These are phyloP conservation scores for Caenorhabditis sp. DNA, from an alignment of 2,888 invertebrate genomes.

Conservation along the genomic window DNA sequence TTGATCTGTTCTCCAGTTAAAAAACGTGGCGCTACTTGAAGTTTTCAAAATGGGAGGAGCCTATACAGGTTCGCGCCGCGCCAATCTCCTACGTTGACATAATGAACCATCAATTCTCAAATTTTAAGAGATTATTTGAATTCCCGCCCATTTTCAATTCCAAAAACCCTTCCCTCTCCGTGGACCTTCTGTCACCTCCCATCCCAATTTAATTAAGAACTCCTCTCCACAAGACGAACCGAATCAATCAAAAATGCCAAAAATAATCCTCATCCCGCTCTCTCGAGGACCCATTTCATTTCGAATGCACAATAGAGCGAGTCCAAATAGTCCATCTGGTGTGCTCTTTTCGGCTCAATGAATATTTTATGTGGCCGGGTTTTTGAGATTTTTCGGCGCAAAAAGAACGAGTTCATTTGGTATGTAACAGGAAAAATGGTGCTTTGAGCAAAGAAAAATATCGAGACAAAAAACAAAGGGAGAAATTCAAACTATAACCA, in stretches of 20 bases:
- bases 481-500: slow-evolving; percentile 10
- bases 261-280: slow-evolving; percentile 22
- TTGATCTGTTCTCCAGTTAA: too few relatives aligned
- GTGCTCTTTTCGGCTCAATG: slow-evolving; percentile 18
- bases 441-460: neutral
- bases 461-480: slow-evolving; percentile 5
- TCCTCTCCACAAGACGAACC: neutral
- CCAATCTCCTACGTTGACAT: too few relatives aligned
- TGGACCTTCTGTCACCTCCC: neutral
- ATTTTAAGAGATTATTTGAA: too few relatives aligned
- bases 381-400: slow-evolving; percentile 6
- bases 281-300: slow-evolving; percentile 20
- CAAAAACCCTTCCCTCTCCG: too few relatives aligned
- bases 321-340: slow-evolving; percentile 55
- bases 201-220: neutral
- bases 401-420: slow-evolving; percentile 21
- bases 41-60: too few relatives aligned
- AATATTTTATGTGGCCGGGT: slow-evolving; percentile 44
- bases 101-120: too few relatives aligned
- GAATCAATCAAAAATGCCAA: neutral
- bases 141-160: too few relatives aligned
- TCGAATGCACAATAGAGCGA: neutral
- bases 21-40: too few relatives aligned
- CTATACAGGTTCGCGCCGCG: too few relatives aligned
- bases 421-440: slow-evolving; percentile 21